phyloP scores from a whole-genome alignment of 2,113 vertebrate species.

The Salvator merianae region DNA sequence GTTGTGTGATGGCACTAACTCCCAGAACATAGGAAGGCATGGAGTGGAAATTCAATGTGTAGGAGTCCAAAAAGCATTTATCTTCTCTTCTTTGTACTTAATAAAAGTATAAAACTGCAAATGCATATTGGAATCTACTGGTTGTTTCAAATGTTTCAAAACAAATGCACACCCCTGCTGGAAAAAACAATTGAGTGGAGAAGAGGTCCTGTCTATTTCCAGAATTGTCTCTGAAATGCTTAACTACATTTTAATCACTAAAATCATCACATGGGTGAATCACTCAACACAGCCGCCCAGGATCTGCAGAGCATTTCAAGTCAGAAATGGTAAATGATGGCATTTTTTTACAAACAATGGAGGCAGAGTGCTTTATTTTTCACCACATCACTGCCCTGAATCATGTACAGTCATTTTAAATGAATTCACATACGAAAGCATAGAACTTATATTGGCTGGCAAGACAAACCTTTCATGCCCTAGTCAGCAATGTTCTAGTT shows the following conservation, averaged over 20 bases:
- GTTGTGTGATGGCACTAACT: too few relatives aligned
- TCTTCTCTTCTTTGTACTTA: too few relatives aligned
- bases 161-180: too few relatives aligned
- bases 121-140: too few relatives aligned
- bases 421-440: background rate
- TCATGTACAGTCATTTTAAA: background rate
- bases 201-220: too few relatives aligned
- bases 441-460: background rate
- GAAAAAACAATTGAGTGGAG: too few relatives aligned
- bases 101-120: too few relatives aligned
- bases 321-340: background rate
- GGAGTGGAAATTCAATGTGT: too few relatives aligned
- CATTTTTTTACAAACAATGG: background rate
- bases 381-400: background rate
- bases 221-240: too few relatives aligned
- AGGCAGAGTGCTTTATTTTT: background rate
- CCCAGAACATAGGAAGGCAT: too few relatives aligned
- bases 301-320: background rate
- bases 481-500: background rate
- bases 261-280: background rate
- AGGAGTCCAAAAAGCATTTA: too few relatives aligned
- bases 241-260: background rate
- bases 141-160: too few relatives aligned
- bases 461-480: background rate
- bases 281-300: background rate